Percentiles rank a stretch among this genome's conserved stretches.
These are phyloP conservation scores for Amblyteles armatorius DNA, from an alignment of 2,888 invertebrate species.

Conservation along the genomic window DNA sequence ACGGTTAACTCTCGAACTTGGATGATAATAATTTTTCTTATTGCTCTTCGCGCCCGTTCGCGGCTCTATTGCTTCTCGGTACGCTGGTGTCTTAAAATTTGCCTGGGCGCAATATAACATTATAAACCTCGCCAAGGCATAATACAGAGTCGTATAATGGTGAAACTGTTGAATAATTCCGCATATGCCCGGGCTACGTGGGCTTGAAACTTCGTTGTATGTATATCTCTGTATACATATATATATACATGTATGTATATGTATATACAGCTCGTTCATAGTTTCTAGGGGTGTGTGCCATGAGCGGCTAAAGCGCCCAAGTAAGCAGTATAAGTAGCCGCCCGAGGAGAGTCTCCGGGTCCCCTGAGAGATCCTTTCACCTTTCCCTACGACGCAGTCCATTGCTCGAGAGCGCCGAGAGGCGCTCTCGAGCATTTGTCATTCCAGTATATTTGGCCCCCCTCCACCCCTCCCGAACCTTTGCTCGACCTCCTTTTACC, in stretches of 20 bases:
- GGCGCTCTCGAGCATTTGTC: slow-evolving; percentile 78
- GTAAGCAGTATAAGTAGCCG: slow-evolving; percentile 49
- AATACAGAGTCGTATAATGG: slow-evolving; percentile 45
- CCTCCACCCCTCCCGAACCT: slow-evolving; percentile 68
- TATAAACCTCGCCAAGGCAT: slow-evolving; percentile 14
- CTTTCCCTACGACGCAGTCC: slow-evolving; percentile 79
- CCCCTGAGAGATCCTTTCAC: slow-evolving; percentile 77
- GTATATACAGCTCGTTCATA: slow-evolving; percentile 10
- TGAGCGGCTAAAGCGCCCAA: slow-evolving; percentile 17
- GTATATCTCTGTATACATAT: neutral
- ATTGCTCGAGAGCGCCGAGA: slow-evolving; percentile 26
- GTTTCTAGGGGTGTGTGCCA: slow-evolving; percentile 23
- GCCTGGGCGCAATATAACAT: slow-evolving; percentile 44
- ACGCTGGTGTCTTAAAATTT: slow-evolving; percentile 35
- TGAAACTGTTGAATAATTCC: slow-evolving; percentile 64
- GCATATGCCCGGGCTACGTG: slow-evolving; percentile 40
- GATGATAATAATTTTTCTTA: neutral
- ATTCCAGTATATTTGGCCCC: slow-evolving; percentile 78
- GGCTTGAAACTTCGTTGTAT: slow-evolving; percentile 27
- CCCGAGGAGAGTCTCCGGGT: slow-evolving; percentile 36
- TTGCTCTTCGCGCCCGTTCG: slow-evolving; percentile 22
- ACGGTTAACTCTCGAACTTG: slow-evolving; percentile 18
- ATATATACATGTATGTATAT: slow-evolving; percentile 1
- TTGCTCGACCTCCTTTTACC: slow-evolving; percentile 81
- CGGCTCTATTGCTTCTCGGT: slow-evolving; percentile 5